Evolutionary conservation across 2,797 vertebrate genomes (phyloP), one percentile per base, ranked within the genome.

Genomic region (Sandelia bainsii): DNA sequence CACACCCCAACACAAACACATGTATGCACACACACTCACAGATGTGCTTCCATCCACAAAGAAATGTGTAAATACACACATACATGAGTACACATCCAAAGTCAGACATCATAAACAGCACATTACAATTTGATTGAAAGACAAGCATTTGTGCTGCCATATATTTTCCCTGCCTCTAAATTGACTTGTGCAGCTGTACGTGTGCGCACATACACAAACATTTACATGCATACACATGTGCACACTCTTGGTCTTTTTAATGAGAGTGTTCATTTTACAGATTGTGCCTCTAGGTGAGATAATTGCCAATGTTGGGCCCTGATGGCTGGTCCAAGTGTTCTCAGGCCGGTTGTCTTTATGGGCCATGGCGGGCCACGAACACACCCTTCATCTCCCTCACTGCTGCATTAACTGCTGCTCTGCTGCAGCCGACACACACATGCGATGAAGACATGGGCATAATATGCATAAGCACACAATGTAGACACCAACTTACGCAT

Each of bases 241-340:
- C 67, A 65, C 85, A 67, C 69, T 66, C 69, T 34, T 37, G 11
- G 75, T 53, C 13, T 9, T 88, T 91, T 92, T 93, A 93, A 92
- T 92, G 83, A 91, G 89, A 82, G 84, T 88, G 74, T 93, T 93
- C 90, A 90, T 90, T 93, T 90, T 87, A 80, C 84, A 83, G 84
- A 92, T 89, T 53, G 87, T 40, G 72, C 88, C 86, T 89, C 69
- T 27, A 89, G 88, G 90, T 87, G 82, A 90, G 90, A 92, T 90
- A 90, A 91, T 88, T 81, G 87, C 87, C 75, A 72, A 70, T 88
- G 84, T 87, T 80, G 77, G 84, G 67, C 85, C 87, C 90, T 68
- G 73, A 77, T 73, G 87, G 75, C 78, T 60, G 78, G 67, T 80
- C 77, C 76, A 87, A 92, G 90, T 87, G 87, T 80, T 89, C 92